Evolutionary conservation across 2,888 invertebrate genomes (phyloP), one percentile per base, ranked within the genome.

Genomic region (Protula sp.): DNA sequence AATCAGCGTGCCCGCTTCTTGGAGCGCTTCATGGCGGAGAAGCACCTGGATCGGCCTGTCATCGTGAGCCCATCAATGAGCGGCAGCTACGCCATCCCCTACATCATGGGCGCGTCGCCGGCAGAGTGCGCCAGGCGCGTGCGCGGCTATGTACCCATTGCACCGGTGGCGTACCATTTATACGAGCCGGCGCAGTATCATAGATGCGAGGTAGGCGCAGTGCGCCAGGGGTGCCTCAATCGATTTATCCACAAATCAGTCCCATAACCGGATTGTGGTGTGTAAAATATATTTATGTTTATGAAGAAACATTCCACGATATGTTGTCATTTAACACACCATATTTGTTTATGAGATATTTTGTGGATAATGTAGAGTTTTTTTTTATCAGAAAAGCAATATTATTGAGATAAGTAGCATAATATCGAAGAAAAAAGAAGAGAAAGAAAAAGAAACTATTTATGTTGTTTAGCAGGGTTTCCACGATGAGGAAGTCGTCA

Each of bases 41-140:
- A 81, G 24, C 62, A 71, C 1, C 59, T 82, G 59, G 64, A 64
- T 1, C 60, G 67, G 19, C 78, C 82, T 3, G 78, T 84, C 2
- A 67, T 84, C 24, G 75, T 84, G 2, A 80, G 81, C 51, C 84
- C 84, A 0, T 84, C 84, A 1, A 82, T 83, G 82, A 83, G 83
- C 67, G 84, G 84, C 2, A 56, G 65, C 2, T 84, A 75, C 67
- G 72, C 82, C 3, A 67, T 84, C 27, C 81, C 82, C 1, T 81
- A 76, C 66, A 59, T 84, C 30, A 73, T 79, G 62, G 67, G 72
- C 31, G 67, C 79, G 47, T 28, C 28, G 1, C 76, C 80, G 5
- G 62, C 61, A n/a, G 63, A 58, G 29, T 70, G 70, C 26, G 47
- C 47, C 5, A 53, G 64, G 2, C 58, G 70, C 22, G 65, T 78